phyloP scores from a whole-genome alignment of 2,888 invertebrate species.

The Trichopria drosophilae region DNA sequence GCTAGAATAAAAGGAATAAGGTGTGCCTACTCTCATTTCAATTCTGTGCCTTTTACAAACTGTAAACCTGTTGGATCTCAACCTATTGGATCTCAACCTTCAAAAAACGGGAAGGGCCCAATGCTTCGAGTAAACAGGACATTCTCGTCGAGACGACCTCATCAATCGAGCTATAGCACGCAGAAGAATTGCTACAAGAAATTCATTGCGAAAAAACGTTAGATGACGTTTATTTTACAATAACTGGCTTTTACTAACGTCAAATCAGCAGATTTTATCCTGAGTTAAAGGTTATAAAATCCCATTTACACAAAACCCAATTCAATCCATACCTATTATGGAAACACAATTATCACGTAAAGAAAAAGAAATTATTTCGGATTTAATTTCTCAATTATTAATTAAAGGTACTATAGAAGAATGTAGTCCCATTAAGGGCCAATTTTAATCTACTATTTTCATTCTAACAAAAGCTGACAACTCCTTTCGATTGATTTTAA shows the following conservation, averaged over 20 bases:
- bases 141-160: too few relatives aligned
- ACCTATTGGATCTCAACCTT: too few relatives aligned
- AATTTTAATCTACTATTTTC: constrained; percentile 22
- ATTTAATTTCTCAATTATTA: constrained; percentile 10
- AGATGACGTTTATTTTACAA: background rate
- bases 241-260: background rate
- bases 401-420: constrained; percentile 17
- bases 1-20: too few relatives aligned
- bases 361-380: background rate
- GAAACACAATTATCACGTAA: background rate
- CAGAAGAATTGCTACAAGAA: background rate
- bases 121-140: too few relatives aligned
- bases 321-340: background rate
- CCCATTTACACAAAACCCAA: background rate
- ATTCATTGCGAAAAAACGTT: background rate
- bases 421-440: constrained; percentile 3
- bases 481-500: constrained; percentile 21
- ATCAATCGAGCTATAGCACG: too few relatives aligned
- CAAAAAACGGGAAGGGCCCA: too few relatives aligned
- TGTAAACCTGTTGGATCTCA: too few relatives aligned
- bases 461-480: constrained; percentile 16
- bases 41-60: too few relatives aligned
- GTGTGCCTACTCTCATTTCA: too few relatives aligned
- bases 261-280: background rate
- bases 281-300: constrained; percentile 4